Percentiles rank a stretch among this genome's conserved stretches.
These are phyloP conservation scores for Dermochelys coriacea DNA, from an alignment of 2,797 vertebrate genomes.

Conservation along the genomic window DNA sequence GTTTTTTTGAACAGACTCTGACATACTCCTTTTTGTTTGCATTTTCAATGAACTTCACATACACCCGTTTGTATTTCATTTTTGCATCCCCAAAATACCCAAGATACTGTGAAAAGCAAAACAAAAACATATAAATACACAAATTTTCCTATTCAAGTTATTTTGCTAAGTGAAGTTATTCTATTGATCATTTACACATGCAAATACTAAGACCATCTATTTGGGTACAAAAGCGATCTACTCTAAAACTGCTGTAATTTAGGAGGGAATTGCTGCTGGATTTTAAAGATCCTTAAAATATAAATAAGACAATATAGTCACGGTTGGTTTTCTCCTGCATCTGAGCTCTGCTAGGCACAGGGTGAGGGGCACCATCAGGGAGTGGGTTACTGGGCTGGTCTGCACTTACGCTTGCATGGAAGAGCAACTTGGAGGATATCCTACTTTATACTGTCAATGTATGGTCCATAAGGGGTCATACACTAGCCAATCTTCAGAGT, in stretches of 20 bases:
- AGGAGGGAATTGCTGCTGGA: neutral
- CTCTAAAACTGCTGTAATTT: neutral
- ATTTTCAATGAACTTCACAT: constrained; percentile 98
- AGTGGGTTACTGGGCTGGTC: neutral
- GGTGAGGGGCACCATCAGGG: neutral
- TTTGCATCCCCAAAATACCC: constrained; percentile 98
- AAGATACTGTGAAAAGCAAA: constrained; percentile 87
- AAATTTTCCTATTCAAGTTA: neutral
- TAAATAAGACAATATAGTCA: neutral
- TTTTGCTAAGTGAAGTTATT: constrained; percentile 9
- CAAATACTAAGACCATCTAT: neutral
- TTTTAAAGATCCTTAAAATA: neutral
- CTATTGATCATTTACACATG: neutral
- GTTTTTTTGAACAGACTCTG: constrained; percentile 95
- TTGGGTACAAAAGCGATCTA: neutral
- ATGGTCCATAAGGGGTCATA: neutral
- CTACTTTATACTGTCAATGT: neutral
- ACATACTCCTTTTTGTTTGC: constrained; percentile 99
- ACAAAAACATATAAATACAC: neutral
- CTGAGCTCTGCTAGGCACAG: neutral
- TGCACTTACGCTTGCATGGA: neutral
- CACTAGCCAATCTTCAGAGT: neutral
- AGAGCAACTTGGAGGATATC: neutral
- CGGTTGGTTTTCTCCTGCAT: neutral
- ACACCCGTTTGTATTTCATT: constrained; percentile 96